phyloP scores from a whole-genome alignment of 2,888 invertebrate species.

The Clitarchus hookeri region DNA sequence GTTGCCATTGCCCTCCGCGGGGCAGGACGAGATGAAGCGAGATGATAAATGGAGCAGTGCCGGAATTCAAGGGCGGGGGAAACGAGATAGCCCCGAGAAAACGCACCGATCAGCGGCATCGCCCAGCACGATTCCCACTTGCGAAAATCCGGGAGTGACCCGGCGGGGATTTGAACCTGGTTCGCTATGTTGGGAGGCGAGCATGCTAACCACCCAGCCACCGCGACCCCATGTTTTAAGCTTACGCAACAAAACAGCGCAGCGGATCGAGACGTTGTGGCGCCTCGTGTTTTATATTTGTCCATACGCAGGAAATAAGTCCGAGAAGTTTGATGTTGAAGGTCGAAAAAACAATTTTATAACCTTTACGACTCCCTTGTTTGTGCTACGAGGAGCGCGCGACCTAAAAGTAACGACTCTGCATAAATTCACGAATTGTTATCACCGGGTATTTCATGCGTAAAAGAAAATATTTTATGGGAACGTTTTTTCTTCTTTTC shows the following conservation, averaged over 20 bases:
- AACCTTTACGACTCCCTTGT: conserved; percentile 1
- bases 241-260: neutral
- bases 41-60: too few species aligned
- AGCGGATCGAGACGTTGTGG: neutral
- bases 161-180: too few species aligned
- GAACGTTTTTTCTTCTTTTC: too few species aligned
- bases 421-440: neutral
- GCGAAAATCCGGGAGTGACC: too few species aligned
- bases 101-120: too few species aligned
- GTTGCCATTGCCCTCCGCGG: too few species aligned
- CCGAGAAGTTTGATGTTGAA: neutral
- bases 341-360: neutral
- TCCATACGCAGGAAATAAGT: neutral
- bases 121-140: too few species aligned
- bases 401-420: neutral
- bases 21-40: too few species aligned
- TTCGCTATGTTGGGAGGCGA: too few species aligned
- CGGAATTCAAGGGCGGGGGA: too few species aligned
- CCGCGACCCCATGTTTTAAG: neutral
- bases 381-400: neutral
- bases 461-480: neutral
- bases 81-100: too few species aligned
- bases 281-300: neutral
- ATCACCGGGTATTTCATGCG: neutral
- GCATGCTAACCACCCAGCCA: too few species aligned